A percentile compares a stretch with the other conserved stretches of the same genome.
Conservation (phyloP, 2,888 invertebrate species). For the Oligia latruncula region DNA sequence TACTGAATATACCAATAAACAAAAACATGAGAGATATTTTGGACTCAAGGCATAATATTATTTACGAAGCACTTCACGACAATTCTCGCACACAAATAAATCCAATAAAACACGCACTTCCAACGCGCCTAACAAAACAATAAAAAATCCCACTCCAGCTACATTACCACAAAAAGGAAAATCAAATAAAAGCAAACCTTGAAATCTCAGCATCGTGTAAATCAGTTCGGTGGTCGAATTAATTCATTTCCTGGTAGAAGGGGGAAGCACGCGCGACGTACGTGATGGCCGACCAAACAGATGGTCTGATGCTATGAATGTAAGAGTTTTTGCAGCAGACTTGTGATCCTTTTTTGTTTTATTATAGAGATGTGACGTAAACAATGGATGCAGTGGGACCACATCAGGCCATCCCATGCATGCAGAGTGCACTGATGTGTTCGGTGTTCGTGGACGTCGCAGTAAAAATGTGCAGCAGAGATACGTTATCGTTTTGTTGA, state of each 20-base stretch:
- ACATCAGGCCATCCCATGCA: constrained; percentile 53
- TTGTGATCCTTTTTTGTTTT: constrained; percentile 41
- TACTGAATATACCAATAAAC: neutral
- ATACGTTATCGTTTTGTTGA: constrained; percentile 9
- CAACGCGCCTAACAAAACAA: constrained; percentile 51
- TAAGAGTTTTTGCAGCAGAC: constrained; percentile 55
- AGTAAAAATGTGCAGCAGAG: constrained; percentile 36
- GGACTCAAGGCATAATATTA: constrained; percentile 10
- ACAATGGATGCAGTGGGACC: constrained; percentile 62
- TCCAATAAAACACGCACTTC: constrained; percentile 59
- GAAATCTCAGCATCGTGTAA: constrained; percentile 58
- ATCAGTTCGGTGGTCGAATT: constrained; percentile 61
- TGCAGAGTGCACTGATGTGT: constrained; percentile 57
- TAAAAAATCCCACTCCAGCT: constrained; percentile 47
- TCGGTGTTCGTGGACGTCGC: constrained; percentile 22
- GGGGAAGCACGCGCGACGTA: constrained; percentile 54
- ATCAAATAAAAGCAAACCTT: constrained; percentile 62
- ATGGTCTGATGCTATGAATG: constrained; percentile 58
- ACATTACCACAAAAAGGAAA: constrained; percentile 58
- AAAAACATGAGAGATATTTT: neutral
- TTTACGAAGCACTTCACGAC: constrained; percentile 48
- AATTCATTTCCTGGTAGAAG: constrained; percentile 60
- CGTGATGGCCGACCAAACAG: constrained; percentile 61
- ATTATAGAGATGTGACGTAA: constrained; percentile 46
- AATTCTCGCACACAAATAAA: constrained; percentile 45